These are phyloP conservation scores for Gopherus evgoodei DNA, from an alignment of 2,113 vertebrate genomes.

Conservation along the genomic window DNA sequence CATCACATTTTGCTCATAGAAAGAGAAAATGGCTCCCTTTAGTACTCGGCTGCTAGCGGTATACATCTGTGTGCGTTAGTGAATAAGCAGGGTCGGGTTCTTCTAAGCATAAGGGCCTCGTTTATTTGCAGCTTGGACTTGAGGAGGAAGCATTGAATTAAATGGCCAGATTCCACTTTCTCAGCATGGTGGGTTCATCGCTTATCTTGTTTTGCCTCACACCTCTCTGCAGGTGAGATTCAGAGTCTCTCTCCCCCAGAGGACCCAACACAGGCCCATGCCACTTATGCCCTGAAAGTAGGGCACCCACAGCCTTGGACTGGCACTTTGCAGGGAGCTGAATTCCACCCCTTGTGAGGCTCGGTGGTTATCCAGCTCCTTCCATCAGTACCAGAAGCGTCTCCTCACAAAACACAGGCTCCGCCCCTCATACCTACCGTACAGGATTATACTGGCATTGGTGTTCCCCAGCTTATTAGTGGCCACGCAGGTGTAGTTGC, in stretches of 20 bases:
- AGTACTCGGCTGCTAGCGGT: not conserved
- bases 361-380: not conserved
- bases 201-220: not conserved
- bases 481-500: slow-evolving; percentile 98
- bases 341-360: not conserved
- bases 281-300: not conserved
- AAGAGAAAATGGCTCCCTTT: not conserved
- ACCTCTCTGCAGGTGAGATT: not conserved
- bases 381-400: not conserved
- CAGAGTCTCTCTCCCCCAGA: not conserved
- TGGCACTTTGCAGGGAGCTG: not conserved
- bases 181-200: not conserved
- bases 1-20: not conserved
- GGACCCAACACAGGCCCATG: fast-evolving
- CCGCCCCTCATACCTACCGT: slow-evolving; percentile 83
- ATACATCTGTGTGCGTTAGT: not conserved
- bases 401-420: not conserved
- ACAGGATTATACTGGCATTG: slow-evolving; percentile 96
- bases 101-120: not conserved
- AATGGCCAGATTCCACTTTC: no score
- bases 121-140: not conserved
- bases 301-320: not conserved
- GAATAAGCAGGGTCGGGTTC: not conserved
- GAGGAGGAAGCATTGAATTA: not conserved
- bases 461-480: slow-evolving; percentile 94